Evolutionary conservation across 2,888 invertebrate genomes (phyloP).

Genomic region (Seira musarum): DNA sequence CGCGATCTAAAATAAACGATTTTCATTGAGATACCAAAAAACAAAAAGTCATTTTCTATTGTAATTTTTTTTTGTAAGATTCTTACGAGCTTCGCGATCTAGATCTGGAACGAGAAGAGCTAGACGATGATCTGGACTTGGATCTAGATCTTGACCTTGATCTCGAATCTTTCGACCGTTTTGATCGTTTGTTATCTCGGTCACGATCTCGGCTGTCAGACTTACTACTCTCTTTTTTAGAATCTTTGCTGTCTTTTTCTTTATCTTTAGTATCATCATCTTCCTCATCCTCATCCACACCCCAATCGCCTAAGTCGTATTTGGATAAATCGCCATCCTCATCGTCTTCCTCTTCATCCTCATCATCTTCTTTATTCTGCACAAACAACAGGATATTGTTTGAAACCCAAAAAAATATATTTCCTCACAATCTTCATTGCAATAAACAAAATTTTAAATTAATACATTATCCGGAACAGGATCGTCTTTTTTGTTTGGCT

Average conservation of each 20-base stretch:
- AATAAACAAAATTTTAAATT: neutral
- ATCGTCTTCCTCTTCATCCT: slow-evolving; percentile 63
- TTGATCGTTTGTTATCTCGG: slow-evolving; percentile 35
- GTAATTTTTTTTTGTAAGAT: neutral
- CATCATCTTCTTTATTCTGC: slow-evolving; percentile 71
- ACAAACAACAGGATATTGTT: too few species aligned
- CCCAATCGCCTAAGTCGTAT: slow-evolving; percentile 82
- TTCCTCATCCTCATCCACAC: slow-evolving; percentile 76
- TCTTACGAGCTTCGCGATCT: slow-evolving; percentile 50
- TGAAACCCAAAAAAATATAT: too few species aligned
- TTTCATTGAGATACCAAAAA: neutral
- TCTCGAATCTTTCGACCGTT: slow-evolving; percentile 40
- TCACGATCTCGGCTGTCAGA: slow-evolving; percentile 50
- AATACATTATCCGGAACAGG: slow-evolving; percentile 5
- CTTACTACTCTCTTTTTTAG: slow-evolving; percentile 40
- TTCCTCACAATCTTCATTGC: too few species aligned
- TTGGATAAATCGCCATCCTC: slow-evolving; percentile 82
- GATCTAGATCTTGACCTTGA: slow-evolving; percentile 59
- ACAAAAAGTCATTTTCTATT: neutral
- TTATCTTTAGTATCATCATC: slow-evolving; percentile 67
- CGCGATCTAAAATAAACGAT: slow-evolving; percentile 32
- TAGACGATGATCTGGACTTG: slow-evolving; percentile 37
- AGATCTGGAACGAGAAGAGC: slow-evolving; percentile 40
- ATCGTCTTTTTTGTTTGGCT: slow-evolving; percentile 30
- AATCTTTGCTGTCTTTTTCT: slow-evolving; percentile 40